Evolutionary conservation across 2,888 invertebrate genomes (phyloP).

Genomic region (Caenorhabditis parvicauda): DNA sequence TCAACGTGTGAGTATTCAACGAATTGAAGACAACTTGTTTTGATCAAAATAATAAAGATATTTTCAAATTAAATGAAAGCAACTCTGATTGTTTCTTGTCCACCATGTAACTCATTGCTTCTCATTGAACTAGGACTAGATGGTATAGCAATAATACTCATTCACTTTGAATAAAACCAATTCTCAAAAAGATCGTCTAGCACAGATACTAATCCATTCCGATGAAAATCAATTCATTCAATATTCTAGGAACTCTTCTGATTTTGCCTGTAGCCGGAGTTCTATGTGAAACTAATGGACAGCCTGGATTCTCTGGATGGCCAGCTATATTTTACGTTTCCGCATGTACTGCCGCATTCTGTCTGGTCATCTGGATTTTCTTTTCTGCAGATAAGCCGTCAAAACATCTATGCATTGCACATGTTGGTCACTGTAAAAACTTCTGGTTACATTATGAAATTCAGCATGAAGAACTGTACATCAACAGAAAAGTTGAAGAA

Average conservation of each 20-base stretch:
- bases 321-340: conserved; percentile 56
- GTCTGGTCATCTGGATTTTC: conserved; percentile 53
- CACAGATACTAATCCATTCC: no score
- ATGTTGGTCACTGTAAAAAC: conserved; percentile 13
- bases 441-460: neutral
- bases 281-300: conserved; percentile 39
- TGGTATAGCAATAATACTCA: conserved; percentile 4
- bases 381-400: conserved; percentile 60
- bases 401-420: conserved; percentile 54
- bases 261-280: conserved; percentile 55
- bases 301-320: conserved; percentile 47
- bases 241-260: conserved; percentile 47
- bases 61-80: no score
- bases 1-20: no score
- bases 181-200: conserved; percentile 3
- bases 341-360: conserved; percentile 44
- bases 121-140: no score
- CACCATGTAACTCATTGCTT: no score
- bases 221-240: neutral
- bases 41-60: no score
- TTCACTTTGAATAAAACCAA: neutral
- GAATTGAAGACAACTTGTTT: no score
- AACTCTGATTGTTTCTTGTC: no score
- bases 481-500: conserved; percentile 53
- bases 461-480: conserved; percentile 47